Base-by-base conservation (phyloP, 2,888 invertebrate species). In the Pimpla rufipes region DNA sequence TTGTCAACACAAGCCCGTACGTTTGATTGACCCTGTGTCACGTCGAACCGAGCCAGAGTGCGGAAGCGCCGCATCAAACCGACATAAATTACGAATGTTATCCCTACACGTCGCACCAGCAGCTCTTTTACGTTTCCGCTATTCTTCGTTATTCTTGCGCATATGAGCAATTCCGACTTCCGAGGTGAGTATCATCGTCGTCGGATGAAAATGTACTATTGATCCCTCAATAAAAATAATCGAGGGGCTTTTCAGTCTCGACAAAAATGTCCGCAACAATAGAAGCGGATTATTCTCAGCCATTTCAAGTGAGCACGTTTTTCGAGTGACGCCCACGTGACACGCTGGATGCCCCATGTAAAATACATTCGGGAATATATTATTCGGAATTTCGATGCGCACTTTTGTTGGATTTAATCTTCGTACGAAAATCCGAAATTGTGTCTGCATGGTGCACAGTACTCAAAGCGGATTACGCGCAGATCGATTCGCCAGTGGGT, bases 11-110 rank as follows among this genome's bases (percentile, higher is more conserved):
- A 5, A 40, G 57, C 59, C 29, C 47, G 45, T 62, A 18, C 10
- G 66, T 81, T 59, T 55, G 57, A 66, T 52, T 55, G 40, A 70
- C 68, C 40, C 71, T 29, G 57, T 59, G 42, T 57, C 55, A 13
- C n/a, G 16, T 45, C 23, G 42, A 45, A 5, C 42, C 57, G 23
- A 45, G 45, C 42, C 57, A 23, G 29, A 55, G 21, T 55, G 21
- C n/a, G n/a, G n/a, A 70, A 45, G 42, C 42, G 23, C 7, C 18
- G 13, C 10, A 16, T 13, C 13, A 29, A 42, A 16, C 57, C 42
- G n/a, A 35, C 18, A 29, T 3, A 23, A 23, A 59, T 59, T 10
- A n/a, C 57, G 45, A 57, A 70, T n/a, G 13, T n/a, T n/a, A n/a
- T n/a, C n/a, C 21, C 37, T 21, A 21, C 11, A 16, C 42, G 18